Conservation (phyloP, 92 coral and sea anemone species). For the Anthopleura xanthogrammica region DNA sequence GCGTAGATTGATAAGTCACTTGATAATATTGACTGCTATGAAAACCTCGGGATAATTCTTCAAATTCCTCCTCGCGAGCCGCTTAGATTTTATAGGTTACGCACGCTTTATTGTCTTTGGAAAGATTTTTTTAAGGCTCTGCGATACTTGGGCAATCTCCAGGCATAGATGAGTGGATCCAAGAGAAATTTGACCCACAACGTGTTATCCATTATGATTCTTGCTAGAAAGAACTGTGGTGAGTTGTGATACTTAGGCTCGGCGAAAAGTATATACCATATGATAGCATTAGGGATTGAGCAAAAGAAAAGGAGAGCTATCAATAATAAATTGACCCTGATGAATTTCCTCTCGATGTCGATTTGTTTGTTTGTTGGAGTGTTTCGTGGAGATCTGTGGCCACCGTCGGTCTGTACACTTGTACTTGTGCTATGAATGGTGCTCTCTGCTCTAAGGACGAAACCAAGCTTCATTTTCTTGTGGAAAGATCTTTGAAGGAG, state of each 20-base stretch:
- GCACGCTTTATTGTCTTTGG: background rate
- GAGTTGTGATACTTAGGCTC: background rate
- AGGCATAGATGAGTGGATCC: constrained; percentile 65
- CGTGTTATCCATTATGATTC: constrained; percentile 44
- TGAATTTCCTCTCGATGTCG: constrained; percentile 47
- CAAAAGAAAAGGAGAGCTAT: constrained; percentile 50
- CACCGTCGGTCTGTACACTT: background rate
- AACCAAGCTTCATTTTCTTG: constrained; percentile 37
- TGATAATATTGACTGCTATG: background rate
- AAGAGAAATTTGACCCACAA: constrained; percentile 54
- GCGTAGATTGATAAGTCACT: background rate
- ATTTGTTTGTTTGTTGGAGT: constrained; percentile 10
- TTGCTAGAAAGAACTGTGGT: constrained; percentile 25
- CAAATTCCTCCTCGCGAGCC: no score
- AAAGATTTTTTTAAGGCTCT: constrained; percentile 54
- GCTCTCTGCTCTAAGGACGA: constrained; percentile 35
- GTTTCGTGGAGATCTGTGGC: background rate
- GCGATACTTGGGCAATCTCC: constrained; percentile 72
- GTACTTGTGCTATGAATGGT: constrained; percentile 7
- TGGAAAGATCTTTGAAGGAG: constrained; percentile 53
- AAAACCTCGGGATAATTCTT: background rate
- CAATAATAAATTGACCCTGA: constrained; percentile 49
- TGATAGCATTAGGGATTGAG: constrained; percentile 54
- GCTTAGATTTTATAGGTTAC: no score
- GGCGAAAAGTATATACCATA: constrained; percentile 44